Base-by-base conservation (phyloP, 2,888 invertebrate species). In the Hipparchia sbordonii region DNA sequence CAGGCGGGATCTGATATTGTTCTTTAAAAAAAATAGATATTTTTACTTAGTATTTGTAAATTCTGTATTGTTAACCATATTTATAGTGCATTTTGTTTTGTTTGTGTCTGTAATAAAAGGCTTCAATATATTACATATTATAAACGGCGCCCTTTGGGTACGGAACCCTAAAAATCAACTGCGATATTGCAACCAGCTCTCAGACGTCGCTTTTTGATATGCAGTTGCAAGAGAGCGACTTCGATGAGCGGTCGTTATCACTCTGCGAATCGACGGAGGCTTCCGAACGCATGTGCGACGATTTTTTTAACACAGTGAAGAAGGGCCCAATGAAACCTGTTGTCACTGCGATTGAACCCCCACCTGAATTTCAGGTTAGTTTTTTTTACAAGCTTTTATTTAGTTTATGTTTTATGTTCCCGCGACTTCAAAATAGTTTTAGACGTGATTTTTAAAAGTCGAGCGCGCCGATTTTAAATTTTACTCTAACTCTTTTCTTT, bases 251-350 rank as follows among this genome's bases (percentile, higher is more conserved):
- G 84, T 96, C 96, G 66, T 92, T 97, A 76, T 97, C 97, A n/a
- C 96, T 96, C 85, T 95, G 96, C 81, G 97, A 97, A 89, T 97
- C 97, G 10, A 93, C 96, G 80, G 97, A 97, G 87, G 95, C 96
- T 72, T 96, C 97, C 6, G 97, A 97, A 78, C 91, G 95, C 48
- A 97, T 97, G 95, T 96, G 96, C 80, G 96, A 96, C 12, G 97
- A 97, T 86, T 96, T 97, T 88, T 97, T 97, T 84, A 97, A 97
- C 85, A 97, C 97, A 2, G 92, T 97, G 76, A 97, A 97, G 84
- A 97, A 97, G 88, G 97, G 96, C 45, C 97, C 97, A 9, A 95
- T 95, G 74, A 92, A 95, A 82, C 95, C 95, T 68, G 94, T 95
- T 79, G 83, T 95, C 70, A 92, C 94, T 52, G 95, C 96, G 13